These are phyloP conservation scores for Engraulis encrasicolus DNA, from an alignment of 2,113 vertebrate genomes.

Conservation along the genomic window DNA sequence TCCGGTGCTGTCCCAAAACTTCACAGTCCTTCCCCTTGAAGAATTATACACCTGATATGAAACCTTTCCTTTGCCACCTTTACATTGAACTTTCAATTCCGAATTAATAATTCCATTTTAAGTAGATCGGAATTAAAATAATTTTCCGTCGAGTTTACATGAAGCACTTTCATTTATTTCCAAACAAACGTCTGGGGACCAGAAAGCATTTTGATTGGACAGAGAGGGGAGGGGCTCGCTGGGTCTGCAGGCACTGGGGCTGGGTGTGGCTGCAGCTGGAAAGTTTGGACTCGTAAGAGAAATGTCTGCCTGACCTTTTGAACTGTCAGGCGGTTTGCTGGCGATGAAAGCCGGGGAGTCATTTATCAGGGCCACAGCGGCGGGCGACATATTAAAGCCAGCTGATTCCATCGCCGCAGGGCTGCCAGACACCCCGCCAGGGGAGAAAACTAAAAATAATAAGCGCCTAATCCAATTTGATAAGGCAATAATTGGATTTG, in stretches of 20 bases:
- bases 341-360: constrained; percentile 10
- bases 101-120: too few species aligned
- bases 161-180: too few species aligned
- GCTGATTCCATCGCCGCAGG: constrained; percentile 35
- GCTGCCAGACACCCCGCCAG: background rate
- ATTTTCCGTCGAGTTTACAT: too few species aligned
- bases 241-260: background rate
- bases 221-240: too few species aligned
- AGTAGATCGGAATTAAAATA: too few species aligned
- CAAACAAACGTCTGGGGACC: too few species aligned
- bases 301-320: background rate
- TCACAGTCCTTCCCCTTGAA: too few species aligned
- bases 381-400: constrained; percentile 32
- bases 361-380: constrained; percentile 24
- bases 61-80: too few species aligned
- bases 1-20: too few species aligned
- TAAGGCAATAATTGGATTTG: constrained; percentile 41
- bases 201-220: too few species aligned
- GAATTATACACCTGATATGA: too few species aligned
- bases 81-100: too few species aligned
- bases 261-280: background rate
- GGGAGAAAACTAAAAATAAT: constrained; percentile 31
- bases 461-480: constrained; percentile 44
- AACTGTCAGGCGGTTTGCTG: background rate
- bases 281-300: background rate